phyloP scores from a whole-genome alignment of 2,113 vertebrate genomes.

The Lophura nycthemera region DNA sequence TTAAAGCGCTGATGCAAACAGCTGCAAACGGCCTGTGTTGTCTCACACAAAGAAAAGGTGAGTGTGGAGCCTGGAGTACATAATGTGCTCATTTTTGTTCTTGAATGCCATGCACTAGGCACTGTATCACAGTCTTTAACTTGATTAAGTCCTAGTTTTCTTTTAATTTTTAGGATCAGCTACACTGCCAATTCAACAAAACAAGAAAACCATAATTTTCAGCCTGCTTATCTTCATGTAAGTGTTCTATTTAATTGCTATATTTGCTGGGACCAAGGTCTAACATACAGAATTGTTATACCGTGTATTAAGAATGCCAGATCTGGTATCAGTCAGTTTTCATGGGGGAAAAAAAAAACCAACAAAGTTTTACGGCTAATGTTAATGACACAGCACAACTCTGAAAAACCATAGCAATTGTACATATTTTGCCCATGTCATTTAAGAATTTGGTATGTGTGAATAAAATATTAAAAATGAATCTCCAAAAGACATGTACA shows the following conservation, averaged over 20 bases:
- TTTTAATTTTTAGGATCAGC: neutral
- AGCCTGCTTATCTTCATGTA: fast-evolving
- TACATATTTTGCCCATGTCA: neutral
- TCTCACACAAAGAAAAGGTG: neutral
- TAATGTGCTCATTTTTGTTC: fast-evolving
- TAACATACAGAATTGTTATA: neutral
- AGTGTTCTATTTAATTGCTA: neutral
- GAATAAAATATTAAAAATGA: neutral
- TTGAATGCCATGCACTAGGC: neutral
- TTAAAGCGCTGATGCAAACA: neutral
- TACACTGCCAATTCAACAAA: neutral
- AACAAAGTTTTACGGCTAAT: neutral
- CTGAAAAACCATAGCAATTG: neutral
- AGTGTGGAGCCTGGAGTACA: neutral
- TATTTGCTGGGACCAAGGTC: neutral
- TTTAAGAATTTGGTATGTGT: neutral
- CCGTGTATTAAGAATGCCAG: neutral
- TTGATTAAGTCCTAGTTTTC: neutral
- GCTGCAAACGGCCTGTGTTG: neutral
- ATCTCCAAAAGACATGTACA: neutral
- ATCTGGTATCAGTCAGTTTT: neutral
- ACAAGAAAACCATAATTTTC: neutral
- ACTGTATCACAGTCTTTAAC: neutral
- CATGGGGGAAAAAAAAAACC: no score
- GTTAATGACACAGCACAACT: neutral